Evolutionary conservation across 2,113 vertebrate genomes (phyloP), one percentile per base, ranked within the genome.

Genomic region (Chlamydotis undulata): DNA sequence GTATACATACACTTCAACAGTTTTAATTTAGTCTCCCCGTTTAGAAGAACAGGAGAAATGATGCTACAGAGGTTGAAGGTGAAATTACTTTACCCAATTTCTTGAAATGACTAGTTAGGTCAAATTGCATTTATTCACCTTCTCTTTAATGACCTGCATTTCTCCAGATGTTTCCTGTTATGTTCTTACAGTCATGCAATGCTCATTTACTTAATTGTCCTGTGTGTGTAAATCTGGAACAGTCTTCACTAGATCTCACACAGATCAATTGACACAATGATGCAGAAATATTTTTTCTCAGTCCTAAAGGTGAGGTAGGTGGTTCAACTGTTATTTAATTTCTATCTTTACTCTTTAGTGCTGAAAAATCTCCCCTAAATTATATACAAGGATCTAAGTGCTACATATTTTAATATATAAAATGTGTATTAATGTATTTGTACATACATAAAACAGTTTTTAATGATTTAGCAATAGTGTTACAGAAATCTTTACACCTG

Each of bases 141-240:
- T 75, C 68, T 79, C 69, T 90, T 84, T 90, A 94, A 84, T 35
- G 47, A 68, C 25, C 15, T 37, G 31, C 33, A 82, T 75, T 84
- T 90, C 83, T 91, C 74, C 78, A 64, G 80, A 60, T 6, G 13
- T 90, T 89, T 85, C 85, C 80, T 73, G 57, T 45, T 69, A 55
- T 47, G 19, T 87, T 95, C 55, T 83, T 91, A 64, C 65, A 73
- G 53, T 89, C 84, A 94, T 26, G 52, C 83, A 94, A 86, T 0
- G 11, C 79, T 90, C 74, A 87, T 80, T 96, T 96, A 86, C 65
- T 81, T 92, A 89, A 86, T 70, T 97, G 78, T 65, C 35, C 47
- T 59, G 14, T 22, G 33, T 84, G 23, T 83, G 35, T 61, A 93
- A 93, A 71, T 90, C 89, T 91, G 94, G 29, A 90, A 68, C 29